Evolutionary conservation across 2,797 vertebrate species (phyloP).

Genomic region (Typhlichthys subterraneus): DNA sequence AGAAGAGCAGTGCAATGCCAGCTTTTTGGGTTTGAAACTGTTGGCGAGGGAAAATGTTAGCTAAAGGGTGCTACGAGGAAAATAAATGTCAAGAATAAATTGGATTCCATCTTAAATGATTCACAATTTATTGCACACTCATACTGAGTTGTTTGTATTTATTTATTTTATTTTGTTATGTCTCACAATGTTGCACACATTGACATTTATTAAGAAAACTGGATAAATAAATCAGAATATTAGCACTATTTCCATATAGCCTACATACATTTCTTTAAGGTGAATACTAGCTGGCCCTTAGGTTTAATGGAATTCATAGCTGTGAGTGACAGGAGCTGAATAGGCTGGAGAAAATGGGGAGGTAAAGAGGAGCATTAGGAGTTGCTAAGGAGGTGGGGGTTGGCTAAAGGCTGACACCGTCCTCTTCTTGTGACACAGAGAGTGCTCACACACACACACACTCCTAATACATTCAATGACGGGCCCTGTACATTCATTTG

Average conservation of each 20-base stretch:
- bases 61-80: not conserved
- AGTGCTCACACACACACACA: not conserved
- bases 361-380: slow-evolving; percentile 73
- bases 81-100: not conserved
- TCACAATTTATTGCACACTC: not conserved
- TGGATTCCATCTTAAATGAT: not conserved
- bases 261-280: slow-evolving; percentile 61
- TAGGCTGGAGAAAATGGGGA: slow-evolving; percentile 73
- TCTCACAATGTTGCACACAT: not conserved
- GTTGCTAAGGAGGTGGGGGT: slow-evolving; percentile 63
- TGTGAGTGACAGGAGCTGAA: slow-evolving; percentile 75
- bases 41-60: slow-evolving; percentile 10
- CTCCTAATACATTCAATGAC: slow-evolving; percentile 18
- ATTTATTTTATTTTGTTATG: not conserved
- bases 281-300: slow-evolving; percentile 53
- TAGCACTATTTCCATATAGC: too few relatives aligned
- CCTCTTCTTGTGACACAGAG: slow-evolving; percentile 20
- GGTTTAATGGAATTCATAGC: slow-evolving; percentile 73
- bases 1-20: slow-evolving; percentile 17
- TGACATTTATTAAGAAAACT: not conserved
- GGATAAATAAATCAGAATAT: too few relatives aligned
- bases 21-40: slow-evolving; percentile 21
- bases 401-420: slow-evolving; percentile 65
- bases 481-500: slow-evolving; percentile 30
- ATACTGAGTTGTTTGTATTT: not conserved